A percentile compares a stretch with the other conserved stretches of the same genome.
phyloP scores from a whole-genome alignment of 2,113 vertebrate species.

The Xyrauchen texanus region DNA sequence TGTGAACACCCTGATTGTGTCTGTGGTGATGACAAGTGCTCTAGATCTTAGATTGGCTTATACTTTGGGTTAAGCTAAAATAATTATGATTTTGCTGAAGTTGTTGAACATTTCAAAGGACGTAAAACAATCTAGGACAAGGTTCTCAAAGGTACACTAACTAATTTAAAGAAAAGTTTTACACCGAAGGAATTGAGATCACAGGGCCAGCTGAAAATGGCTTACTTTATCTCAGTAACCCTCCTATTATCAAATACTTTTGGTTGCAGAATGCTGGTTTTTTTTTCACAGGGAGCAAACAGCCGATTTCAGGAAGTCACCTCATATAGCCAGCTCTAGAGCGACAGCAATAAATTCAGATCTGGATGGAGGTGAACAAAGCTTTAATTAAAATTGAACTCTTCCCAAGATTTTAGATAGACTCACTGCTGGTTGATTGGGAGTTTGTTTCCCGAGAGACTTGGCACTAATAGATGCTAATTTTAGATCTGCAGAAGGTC shows the following conservation, averaged over 20 bases:
- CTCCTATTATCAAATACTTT: no score
- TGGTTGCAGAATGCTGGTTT: no score
- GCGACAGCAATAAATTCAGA: neutral
- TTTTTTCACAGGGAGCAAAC: no score
- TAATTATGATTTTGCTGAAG: neutral
- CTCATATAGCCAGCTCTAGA: neutral
- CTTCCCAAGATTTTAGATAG: constrained; percentile 36
- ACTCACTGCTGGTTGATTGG: constrained; percentile 31
- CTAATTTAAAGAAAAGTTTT: neutral
- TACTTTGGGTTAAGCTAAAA: neutral
- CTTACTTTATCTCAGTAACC: no score
- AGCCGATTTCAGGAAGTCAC: neutral
- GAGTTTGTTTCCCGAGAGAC: constrained; percentile 38
- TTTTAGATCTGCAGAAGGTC: neutral
- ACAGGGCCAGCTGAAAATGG: no score
- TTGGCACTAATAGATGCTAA: constrained; percentile 21
- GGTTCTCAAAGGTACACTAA: neutral
- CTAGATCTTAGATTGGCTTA: neutral
- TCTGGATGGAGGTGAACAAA: constrained; percentile 42
- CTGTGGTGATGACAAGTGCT: constrained; percentile 11
- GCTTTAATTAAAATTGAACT: constrained; percentile 52
- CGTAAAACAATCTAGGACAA: no score
- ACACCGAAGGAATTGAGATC: neutral
- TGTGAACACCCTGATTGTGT: constrained; percentile 35
- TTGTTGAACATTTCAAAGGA: neutral